Conservation (phyloP, 1,140 invertebrate genomes). For the Akabosia matsudoensis region DNA sequence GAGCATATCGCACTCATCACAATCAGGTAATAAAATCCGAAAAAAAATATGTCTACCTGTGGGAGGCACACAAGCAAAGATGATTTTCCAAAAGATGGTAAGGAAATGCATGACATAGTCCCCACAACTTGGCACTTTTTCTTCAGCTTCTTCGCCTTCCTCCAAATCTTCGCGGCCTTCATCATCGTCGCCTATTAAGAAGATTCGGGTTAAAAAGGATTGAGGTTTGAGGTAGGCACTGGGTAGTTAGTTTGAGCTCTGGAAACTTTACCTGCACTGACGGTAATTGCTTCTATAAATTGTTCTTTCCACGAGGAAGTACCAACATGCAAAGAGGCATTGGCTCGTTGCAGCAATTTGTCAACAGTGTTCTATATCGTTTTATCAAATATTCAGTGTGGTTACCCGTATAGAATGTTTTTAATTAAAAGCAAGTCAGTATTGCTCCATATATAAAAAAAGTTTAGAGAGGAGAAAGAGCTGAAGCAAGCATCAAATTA, state of each 20-base stretch:
- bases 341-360: slow-evolving; percentile 92
- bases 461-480: neutral
- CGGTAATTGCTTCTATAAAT: slow-evolving; percentile 92
- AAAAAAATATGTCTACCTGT: slow-evolving; percentile 66
- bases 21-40: neutral
- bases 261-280: slow-evolving; percentile 72
- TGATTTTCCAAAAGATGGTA: slow-evolving; percentile 95
- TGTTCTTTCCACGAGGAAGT: slow-evolving; percentile 98
- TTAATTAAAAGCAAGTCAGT: neutral
- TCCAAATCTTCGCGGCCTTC: slow-evolving; percentile 61
- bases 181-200: slow-evolving; percentile 51
- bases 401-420: neutral
- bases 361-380: slow-evolving; percentile 85
- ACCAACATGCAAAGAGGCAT: slow-evolving; percentile 87
- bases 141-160: slow-evolving; percentile 55
- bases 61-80: slow-evolving; percentile 96
- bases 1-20: no score
- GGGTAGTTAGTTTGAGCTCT: neutral
- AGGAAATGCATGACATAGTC: slow-evolving; percentile 96
- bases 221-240: no score
- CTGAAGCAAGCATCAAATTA: neutral
- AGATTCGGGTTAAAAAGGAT: neutral
- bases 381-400: neutral
- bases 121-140: slow-evolving; percentile 69
- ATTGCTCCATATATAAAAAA: neutral